Percentiles rank a stretch among this genome's conserved stretches.
Evolutionary conservation across 2,797 vertebrate species (phyloP).

Genomic region (Crocodylus rhombifer): DNA sequence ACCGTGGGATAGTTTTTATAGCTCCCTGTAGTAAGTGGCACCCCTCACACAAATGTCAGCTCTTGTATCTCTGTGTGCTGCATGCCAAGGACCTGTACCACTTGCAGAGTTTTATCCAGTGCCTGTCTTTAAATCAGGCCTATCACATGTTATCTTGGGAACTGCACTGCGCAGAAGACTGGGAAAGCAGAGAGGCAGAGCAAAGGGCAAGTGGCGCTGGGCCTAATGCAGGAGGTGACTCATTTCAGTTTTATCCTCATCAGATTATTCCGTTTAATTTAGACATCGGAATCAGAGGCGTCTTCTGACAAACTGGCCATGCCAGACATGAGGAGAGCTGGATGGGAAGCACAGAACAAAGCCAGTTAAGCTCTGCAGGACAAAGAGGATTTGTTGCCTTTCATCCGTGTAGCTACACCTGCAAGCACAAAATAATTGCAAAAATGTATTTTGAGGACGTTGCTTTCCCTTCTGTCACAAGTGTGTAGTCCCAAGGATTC

Average conservation of each 20-base stretch:
- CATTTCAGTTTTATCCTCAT: conserved; percentile 73
- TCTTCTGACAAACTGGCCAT: conserved; percentile 55
- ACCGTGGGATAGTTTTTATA: neutral
- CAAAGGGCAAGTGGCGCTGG: conserved; percentile 64
- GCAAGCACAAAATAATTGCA: conserved; percentile 14
- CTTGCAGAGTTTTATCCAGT: conserved; percentile 39
- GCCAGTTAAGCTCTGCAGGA: neutral
- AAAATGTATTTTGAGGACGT: neutral
- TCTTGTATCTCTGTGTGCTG: conserved; percentile 34
- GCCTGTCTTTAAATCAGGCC: conserved; percentile 26
- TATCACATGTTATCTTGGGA: conserved; percentile 42
- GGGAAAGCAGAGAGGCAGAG: conserved; percentile 53
- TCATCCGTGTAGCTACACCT: neutral
- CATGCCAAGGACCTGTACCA: conserved; percentile 14
- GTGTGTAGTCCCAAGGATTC: neutral
- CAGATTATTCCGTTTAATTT: conserved; percentile 71
- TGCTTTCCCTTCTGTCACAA: neutral
- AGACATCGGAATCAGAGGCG: conserved; percentile 6
- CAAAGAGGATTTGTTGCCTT: neutral
- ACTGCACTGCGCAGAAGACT: conserved; percentile 33
- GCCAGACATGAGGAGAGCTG: conserved; percentile 11
- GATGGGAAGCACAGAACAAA: neutral
- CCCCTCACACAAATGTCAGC: conserved; percentile 44
- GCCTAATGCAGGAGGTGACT: conserved; percentile 66
- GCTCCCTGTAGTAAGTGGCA: conserved; percentile 39